Evolutionary conservation across 2,888 invertebrate genomes (phyloP).

Genomic region (Fragum whitleyi): DNA sequence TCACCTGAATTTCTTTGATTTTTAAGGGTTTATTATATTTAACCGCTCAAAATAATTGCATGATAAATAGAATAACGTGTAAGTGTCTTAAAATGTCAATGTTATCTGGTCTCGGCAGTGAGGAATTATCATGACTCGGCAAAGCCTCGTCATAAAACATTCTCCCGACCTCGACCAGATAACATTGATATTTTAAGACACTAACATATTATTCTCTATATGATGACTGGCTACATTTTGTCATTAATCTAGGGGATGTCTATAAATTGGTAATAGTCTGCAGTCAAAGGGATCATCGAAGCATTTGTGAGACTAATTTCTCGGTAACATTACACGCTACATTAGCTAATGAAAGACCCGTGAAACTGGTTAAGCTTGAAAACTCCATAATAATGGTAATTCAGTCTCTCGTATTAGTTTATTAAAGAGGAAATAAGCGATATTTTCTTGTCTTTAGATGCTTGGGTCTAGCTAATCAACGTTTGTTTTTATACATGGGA

Average conservation of each 20-base stretch:
- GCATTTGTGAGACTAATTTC: neutral
- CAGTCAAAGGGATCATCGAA: neutral
- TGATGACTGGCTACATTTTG: no score
- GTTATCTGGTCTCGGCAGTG: no score
- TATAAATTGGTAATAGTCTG: neutral
- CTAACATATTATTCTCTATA: no score
- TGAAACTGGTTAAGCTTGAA: neutral
- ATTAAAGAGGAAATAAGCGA: slow-evolving; percentile 4
- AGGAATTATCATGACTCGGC: no score
- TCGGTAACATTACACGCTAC: neutral
- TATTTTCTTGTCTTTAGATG: neutral
- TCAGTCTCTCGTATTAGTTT: neutral
- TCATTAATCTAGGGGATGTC: neutral
- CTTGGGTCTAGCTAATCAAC: neutral
- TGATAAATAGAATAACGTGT: no score
- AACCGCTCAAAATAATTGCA: no score
- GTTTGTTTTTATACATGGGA: neutral
- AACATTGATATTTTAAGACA: no score
- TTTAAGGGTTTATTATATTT: no score
- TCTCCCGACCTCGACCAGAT: no score
- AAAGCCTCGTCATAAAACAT: no score
- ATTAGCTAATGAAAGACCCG: slow-evolving; percentile 1
- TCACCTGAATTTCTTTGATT: no score
- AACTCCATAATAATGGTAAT: slow-evolving; percentile 4
- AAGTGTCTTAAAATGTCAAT: no score